Conservation (phyloP, 2,888 invertebrate genomes). For the Cancer borealis region DNA sequence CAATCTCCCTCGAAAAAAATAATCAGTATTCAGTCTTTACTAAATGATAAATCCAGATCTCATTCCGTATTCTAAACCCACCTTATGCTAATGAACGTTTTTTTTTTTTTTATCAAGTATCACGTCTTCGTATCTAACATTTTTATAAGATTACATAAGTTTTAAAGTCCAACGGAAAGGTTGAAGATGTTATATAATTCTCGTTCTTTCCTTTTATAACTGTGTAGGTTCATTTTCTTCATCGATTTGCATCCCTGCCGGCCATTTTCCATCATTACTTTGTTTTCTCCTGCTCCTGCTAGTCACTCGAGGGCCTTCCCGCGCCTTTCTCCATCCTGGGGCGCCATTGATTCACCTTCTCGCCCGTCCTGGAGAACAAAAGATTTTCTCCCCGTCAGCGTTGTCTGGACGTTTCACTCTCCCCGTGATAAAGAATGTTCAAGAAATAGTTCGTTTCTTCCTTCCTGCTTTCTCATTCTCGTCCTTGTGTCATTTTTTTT, state of each 20-base stretch:
- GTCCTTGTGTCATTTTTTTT: background rate
- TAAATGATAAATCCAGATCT: background rate
- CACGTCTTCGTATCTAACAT: background rate
- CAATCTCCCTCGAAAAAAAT: background rate
- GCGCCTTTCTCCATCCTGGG: background rate
- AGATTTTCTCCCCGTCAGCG: slow-evolving; percentile 37
- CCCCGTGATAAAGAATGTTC: background rate
- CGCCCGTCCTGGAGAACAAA: slow-evolving; percentile 13
- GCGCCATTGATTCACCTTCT: slow-evolving; percentile 12
- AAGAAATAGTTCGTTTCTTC: slow-evolving; percentile 6
- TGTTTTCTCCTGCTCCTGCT: background rate
- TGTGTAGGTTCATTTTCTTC: background rate
- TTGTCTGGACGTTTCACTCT: background rate
- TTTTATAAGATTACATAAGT: background rate
- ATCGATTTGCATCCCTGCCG: background rate
- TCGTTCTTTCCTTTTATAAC: background rate
- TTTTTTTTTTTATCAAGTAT: no score
- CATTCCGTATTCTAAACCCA: background rate
- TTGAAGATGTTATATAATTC: background rate
- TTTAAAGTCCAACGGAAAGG: background rate
- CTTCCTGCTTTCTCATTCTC: background rate
- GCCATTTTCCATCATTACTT: background rate
- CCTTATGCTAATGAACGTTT: background rate
- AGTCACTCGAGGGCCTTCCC: background rate
- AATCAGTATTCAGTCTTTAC: background rate